Evolutionary conservation across 2,888 invertebrate species (phyloP).

Genomic region (Beris morrisii): DNA sequence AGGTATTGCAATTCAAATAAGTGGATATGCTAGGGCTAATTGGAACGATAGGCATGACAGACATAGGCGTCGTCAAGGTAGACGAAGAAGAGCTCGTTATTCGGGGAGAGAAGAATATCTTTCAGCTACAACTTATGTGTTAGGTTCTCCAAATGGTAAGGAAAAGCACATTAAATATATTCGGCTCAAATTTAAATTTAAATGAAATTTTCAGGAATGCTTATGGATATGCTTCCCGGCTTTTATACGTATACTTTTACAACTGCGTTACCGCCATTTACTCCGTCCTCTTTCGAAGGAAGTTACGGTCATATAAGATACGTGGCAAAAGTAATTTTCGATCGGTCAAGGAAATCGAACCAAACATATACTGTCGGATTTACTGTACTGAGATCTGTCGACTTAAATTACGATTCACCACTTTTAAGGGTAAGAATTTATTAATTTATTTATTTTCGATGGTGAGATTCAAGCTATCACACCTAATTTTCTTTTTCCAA

Average conservation of each 20-base stretch:
- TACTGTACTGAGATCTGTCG: conserved; percentile 71
- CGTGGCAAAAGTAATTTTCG: conserved; percentile 47
- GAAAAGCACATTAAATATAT: no score
- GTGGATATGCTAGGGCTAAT: conserved; percentile 7
- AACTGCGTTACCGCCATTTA: conserved; percentile 58
- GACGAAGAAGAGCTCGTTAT: conserved; percentile 1
- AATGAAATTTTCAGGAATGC: neutral
- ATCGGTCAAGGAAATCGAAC: conserved; percentile 54
- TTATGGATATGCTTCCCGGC: conserved; percentile 35
- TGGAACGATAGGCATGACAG: conserved; percentile 32
- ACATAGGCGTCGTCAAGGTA: neutral
- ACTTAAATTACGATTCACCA: conserved; percentile 64
- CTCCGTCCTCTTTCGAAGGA: conserved; percentile 61
- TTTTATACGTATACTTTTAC: conserved; percentile 66
- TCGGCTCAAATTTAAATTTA: neutral
- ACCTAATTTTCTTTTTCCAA: no score
- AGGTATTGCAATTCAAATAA: conserved; percentile 8
- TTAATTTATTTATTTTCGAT: no score
- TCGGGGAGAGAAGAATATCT: conserved; percentile 14
- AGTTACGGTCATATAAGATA: conserved; percentile 61
- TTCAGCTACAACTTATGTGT: conserved; percentile 4
- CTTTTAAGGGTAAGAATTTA: conserved; percentile 44
- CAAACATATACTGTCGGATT: conserved; percentile 63
- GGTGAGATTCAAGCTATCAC: no score
- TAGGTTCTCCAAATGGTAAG: conserved; percentile 13